Evolutionary conservation across 2,888 invertebrate species (phyloP).

Genomic region (Acronicta aceris): DNA sequence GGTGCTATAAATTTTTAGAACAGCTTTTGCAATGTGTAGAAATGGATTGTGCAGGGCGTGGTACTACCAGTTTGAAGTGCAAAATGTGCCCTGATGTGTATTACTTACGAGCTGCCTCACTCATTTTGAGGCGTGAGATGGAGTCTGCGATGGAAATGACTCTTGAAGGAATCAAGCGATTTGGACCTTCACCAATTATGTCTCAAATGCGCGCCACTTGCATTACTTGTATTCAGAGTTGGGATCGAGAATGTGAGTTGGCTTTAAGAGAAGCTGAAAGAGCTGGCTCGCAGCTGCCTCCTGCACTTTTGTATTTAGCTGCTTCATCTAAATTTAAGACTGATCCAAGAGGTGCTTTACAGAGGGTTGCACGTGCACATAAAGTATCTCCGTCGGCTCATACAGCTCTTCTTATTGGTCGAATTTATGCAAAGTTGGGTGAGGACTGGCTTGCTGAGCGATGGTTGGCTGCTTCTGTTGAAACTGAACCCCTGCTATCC

Average conservation of each 20-base stretch:
- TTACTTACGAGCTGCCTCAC: slow-evolving; percentile 76
- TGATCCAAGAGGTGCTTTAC: slow-evolving; percentile 71
- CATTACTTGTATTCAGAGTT: slow-evolving; percentile 66
- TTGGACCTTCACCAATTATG: slow-evolving; percentile 76
- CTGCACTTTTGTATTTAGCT: slow-evolving; percentile 72
- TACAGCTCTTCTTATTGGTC: slow-evolving; percentile 75
- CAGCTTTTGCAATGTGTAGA: slow-evolving; percentile 73
- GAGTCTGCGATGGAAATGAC: slow-evolving; percentile 69
- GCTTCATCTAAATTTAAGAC: slow-evolving; percentile 68
- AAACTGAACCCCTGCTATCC: slow-evolving; percentile 76
- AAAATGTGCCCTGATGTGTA: slow-evolving; percentile 65
- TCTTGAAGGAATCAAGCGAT: slow-evolving; percentile 65
- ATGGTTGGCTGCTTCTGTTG: slow-evolving; percentile 80
- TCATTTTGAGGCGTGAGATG: slow-evolving; percentile 66
- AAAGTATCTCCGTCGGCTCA: slow-evolving; percentile 75
- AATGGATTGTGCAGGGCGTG: slow-evolving; percentile 69
- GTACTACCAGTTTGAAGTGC: slow-evolving; percentile 58
- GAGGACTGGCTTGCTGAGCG: slow-evolving; percentile 75
- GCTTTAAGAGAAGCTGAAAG: slow-evolving; percentile 73
- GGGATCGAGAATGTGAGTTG: slow-evolving; percentile 75
- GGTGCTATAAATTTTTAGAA: slow-evolving; percentile 77
- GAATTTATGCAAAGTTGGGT: slow-evolving; percentile 70
- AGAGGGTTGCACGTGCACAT: slow-evolving; percentile 80
- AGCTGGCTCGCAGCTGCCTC: slow-evolving; percentile 69
- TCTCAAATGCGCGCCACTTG: slow-evolving; percentile 78